phyloP scores from a whole-genome alignment of 2,113 vertebrate genomes.

The Ifrita kowaldi region DNA sequence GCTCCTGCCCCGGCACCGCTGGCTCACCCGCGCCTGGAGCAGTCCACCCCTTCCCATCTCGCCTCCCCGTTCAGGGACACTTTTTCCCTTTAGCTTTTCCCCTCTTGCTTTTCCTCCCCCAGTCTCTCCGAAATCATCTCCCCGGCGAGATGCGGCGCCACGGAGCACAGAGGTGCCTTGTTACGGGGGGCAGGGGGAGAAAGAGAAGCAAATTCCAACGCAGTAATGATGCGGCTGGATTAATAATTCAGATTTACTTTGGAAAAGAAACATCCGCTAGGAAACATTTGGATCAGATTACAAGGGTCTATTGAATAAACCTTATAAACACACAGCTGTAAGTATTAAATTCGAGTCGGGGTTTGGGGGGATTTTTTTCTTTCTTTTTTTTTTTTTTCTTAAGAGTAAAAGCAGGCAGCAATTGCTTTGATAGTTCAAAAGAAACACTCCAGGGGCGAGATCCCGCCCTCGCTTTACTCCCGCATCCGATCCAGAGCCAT shows the following conservation, averaged over 20 bases:
- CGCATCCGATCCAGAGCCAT: conserved; percentile 38
- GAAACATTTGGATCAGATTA: conserved; percentile 82
- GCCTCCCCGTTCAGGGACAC: neutral
- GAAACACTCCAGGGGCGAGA: conserved; percentile 56
- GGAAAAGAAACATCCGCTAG: conserved; percentile 81
- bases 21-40: neutral
- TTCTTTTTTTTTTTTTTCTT: neutral
- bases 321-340: conserved; percentile 79
- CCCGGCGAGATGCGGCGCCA: neutral
- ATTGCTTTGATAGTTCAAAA: conserved; percentile 68
- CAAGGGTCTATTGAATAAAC: conserved; percentile 79
- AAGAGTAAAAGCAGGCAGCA: conserved; percentile 56
- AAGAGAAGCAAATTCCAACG: conserved; percentile 71
- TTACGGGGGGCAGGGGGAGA: conserved; percentile 49
- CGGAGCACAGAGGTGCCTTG: conserved; percentile 74
- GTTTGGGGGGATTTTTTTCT: neutral
- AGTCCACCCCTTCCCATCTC: neutral
- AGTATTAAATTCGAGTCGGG: conserved; percentile 72
- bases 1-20: neutral
- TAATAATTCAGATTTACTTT: conserved; percentile 82
- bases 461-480: conserved; percentile 37
- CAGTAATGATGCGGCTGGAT: conserved; percentile 77
- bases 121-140: neutral
- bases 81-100: neutral
- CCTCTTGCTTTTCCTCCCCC: neutral